Percentiles rank a stretch among this genome's conserved stretches.
Conservation (phyloP, 2,888 invertebrate genomes). For the Adelphocoris suturalis region DNA sequence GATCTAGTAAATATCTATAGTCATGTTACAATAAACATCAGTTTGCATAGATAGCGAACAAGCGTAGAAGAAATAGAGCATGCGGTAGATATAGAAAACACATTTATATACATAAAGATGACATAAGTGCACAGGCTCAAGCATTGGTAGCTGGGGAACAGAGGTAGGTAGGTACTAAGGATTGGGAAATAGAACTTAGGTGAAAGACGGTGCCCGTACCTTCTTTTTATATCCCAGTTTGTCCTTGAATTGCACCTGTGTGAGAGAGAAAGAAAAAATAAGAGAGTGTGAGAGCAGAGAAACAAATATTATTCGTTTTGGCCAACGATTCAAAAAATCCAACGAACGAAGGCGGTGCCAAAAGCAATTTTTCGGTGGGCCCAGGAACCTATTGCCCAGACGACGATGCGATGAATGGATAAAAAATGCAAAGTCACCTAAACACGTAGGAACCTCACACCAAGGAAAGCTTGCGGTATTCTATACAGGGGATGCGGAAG, state of each 20-base stretch:
- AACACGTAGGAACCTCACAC: conserved; percentile 36
- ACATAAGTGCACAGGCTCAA: not conserved
- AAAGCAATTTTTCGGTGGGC: conserved; percentile 26
- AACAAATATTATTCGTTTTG: conserved; percentile 28
- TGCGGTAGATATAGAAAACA: not conserved
- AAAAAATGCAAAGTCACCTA: conserved; percentile 41
- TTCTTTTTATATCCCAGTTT: conserved; percentile 78
- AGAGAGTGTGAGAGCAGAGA: conserved; percentile 59
- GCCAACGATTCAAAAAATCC: not conserved
- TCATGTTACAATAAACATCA: no score
- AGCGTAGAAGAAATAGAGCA: conserved; percentile 6
- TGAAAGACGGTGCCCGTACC: conserved; percentile 72
- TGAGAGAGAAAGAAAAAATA: conserved; percentile 69
- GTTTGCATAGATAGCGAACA: no score
- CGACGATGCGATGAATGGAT: not conserved
- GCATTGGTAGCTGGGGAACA: not conserved
- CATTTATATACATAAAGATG: not conserved
- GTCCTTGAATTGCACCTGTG: conserved; percentile 80
- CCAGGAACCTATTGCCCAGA: conserved; percentile 36
- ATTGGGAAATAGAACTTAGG: conserved; percentile 2
- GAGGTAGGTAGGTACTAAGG: no score
- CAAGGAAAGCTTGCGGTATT: not conserved
- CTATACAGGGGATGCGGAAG: not conserved
- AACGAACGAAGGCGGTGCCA: conserved; percentile 44
- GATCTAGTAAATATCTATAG: no score